phyloP scores from a whole-genome alignment of 2,113 vertebrate species.

The Sebastes schlegelii region DNA sequence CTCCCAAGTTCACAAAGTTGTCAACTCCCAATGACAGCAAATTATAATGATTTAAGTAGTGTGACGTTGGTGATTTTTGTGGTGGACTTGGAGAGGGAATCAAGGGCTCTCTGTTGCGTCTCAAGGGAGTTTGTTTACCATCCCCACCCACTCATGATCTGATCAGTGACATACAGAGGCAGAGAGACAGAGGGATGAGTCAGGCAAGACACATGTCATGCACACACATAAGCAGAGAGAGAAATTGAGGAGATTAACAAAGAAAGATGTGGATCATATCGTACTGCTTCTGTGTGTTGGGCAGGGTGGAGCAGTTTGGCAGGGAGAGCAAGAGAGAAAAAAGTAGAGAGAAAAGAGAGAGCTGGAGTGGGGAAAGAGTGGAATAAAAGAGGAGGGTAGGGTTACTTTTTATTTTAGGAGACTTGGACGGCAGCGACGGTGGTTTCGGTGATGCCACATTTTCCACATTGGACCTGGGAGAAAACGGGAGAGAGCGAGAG shows the following conservation, averaged over 20 bases:
- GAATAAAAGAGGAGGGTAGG: constrained; percentile 67
- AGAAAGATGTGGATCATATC: constrained; percentile 4
- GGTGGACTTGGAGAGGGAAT: constrained; percentile 27
- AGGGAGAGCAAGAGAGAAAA: constrained; percentile 10
- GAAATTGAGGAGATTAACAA: not conserved
- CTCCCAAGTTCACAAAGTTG: not conserved
- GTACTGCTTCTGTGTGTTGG: constrained; percentile 39
- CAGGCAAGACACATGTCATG: constrained; percentile 18
- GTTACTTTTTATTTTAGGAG: constrained; percentile 80
- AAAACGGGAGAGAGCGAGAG: constrained; percentile 35
- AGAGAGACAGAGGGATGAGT: constrained; percentile 1
- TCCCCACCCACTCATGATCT: constrained; percentile 57
- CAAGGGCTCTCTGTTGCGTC: constrained; percentile 51
- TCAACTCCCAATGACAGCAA: constrained; percentile 22
- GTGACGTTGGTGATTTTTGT: constrained; percentile 47
- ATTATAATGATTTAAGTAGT: constrained; percentile 19
- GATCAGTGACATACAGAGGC: constrained; percentile 51
- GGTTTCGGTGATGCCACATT: constrained; percentile 85
- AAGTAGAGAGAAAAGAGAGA: constrained; percentile 31
- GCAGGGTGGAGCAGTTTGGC: constrained; percentile 73
- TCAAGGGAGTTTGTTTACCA: constrained; percentile 56
- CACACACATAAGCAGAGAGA: not conserved
- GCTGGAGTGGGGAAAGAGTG: constrained; percentile 37
- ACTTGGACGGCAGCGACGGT: constrained; percentile 67
- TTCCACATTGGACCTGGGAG: constrained; percentile 81